These are phyloP conservation scores for Cyrtodaria siliqua DNA, from an alignment of 2,888 invertebrate species.

Conservation along the genomic window DNA sequence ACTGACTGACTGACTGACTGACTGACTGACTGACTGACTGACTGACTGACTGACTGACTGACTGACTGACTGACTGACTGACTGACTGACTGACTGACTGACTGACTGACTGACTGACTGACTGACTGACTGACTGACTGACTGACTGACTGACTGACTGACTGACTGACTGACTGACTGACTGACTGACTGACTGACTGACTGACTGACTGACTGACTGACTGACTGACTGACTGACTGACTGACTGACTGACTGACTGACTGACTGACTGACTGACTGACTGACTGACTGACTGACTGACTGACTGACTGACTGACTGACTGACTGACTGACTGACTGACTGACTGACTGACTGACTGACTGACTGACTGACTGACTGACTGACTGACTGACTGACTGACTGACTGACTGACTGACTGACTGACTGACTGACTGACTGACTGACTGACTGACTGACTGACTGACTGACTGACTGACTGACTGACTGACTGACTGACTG, in stretches of 20 bases:
- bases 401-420: conserved; percentile 17
- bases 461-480: conserved; percentile 15
- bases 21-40: conserved; percentile 30
- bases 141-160: conserved; percentile 33
- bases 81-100: conserved; percentile 25
- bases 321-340: conserved; percentile 34
- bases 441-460: conserved; percentile 20
- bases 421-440: conserved; percentile 20
- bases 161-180: conserved; percentile 29
- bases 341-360: conserved; percentile 36
- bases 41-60: conserved; percentile 24
- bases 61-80: conserved; percentile 14
- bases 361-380: conserved; percentile 21
- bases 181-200: conserved; percentile 27
- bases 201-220: conserved; percentile 38
- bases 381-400: conserved; percentile 12
- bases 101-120: conserved; percentile 28
- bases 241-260: conserved; percentile 34
- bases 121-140: conserved; percentile 35
- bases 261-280: conserved; percentile 38
- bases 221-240: conserved; percentile 37
- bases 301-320: conserved; percentile 39
- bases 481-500: conserved; percentile 17
- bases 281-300: conserved; percentile 38
- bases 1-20: conserved; percentile 22